These are phyloP conservation scores for Orthosia gracilis DNA, from an alignment of 2,888 invertebrate genomes.

Conservation along the genomic window DNA sequence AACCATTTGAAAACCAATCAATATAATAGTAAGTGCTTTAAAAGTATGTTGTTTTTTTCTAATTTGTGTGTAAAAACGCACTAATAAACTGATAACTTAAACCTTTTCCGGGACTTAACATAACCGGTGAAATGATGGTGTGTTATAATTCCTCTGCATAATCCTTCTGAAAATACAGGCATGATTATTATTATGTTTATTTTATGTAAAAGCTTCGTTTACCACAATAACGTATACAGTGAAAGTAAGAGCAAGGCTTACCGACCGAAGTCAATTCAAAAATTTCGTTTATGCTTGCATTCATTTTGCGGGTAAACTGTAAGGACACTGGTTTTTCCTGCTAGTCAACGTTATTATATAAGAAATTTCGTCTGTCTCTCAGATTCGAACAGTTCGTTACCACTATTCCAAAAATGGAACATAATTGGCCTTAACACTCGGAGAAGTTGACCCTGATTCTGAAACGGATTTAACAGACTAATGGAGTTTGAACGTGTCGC, in stretches of 20 bases:
- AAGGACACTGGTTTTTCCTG: neutral
- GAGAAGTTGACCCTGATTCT: conserved; percentile 24
- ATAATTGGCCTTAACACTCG: neutral
- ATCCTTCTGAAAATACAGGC: too few species aligned
- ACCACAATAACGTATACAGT: neutral
- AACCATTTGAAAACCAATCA: too few species aligned
- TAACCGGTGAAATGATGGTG: too few species aligned
- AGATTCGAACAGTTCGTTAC: neutral
- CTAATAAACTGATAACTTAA: neutral
- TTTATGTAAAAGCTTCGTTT: neutral
- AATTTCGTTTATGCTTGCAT: neutral
- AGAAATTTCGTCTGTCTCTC: neutral
- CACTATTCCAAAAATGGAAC: neutral
- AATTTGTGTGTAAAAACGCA: neutral
- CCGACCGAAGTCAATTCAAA: too few species aligned
- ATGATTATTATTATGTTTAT: too few species aligned
- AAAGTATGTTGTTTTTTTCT: too few species aligned
- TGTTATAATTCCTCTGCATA: too few species aligned
- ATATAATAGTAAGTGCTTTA: too few species aligned
- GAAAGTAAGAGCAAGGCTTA: neutral
- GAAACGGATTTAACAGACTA: neutral
- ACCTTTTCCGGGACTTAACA: too few species aligned
- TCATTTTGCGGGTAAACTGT: neutral
- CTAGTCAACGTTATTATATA: neutral
- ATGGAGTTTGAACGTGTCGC: conserved; percentile 7